Evolutionary conservation across 2,797 vertebrate genomes (phyloP).

Genomic region (Labeo calbasu): DNA sequence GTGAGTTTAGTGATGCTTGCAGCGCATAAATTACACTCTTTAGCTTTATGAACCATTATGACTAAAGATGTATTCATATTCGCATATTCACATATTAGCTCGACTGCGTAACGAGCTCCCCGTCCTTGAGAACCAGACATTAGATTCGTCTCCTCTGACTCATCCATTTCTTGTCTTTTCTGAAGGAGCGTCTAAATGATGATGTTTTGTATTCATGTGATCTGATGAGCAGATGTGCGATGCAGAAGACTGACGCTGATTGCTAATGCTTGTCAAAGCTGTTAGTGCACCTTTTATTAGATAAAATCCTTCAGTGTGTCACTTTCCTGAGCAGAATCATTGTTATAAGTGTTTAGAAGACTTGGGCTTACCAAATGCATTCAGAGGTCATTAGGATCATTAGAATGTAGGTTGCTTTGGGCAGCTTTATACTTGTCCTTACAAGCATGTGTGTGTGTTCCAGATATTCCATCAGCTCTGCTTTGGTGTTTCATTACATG

Average conservation of each 20-base stretch:
- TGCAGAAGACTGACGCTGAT: slow-evolving; percentile 19
- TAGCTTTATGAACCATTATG: background rate
- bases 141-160: slow-evolving; percentile 29
- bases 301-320: slow-evolving; percentile 3
- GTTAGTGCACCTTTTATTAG: slow-evolving; percentile 36
- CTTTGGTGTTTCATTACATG: slow-evolving; percentile 6
- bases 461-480: background rate
- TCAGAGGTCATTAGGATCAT: slow-evolving; percentile 4
- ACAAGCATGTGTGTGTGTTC: background rate
- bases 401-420: slow-evolving; percentile 15
- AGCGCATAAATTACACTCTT: background rate
- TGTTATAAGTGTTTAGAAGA: background rate
- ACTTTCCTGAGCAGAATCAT: slow-evolving; percentile 3
- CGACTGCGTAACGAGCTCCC: background rate
- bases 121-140: slow-evolving; percentile 37
- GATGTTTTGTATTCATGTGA: slow-evolving; percentile 26
- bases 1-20: background rate
- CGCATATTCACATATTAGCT: background rate
- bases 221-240: slow-evolving; percentile 44
- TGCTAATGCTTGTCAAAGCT: slow-evolving; percentile 8
- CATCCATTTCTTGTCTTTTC: slow-evolving; percentile 37
- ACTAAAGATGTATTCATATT: background rate
- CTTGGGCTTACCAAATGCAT: background rate
- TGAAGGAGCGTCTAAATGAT: slow-evolving; percentile 19
- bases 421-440: background rate